Conservation (phyloP, 2,113 vertebrate genomes). For the Pogonocichla stellata region DNA sequence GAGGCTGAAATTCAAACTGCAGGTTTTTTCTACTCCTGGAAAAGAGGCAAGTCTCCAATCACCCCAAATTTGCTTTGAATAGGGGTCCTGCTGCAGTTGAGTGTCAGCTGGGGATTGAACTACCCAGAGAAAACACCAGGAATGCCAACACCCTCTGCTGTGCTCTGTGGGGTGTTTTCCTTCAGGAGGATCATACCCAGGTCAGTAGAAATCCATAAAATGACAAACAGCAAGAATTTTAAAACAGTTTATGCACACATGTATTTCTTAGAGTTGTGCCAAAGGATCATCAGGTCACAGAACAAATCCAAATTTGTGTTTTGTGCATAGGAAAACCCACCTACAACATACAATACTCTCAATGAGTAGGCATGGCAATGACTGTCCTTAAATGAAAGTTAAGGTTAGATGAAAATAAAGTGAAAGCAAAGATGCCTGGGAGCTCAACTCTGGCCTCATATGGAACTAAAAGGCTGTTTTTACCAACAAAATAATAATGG, state of each 20-base stretch:
- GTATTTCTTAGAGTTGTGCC: not conserved
- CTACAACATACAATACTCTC: accelerated
- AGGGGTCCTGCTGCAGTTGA: not conserved
- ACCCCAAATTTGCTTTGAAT: not conserved
- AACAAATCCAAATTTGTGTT: not conserved
- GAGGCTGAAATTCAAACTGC: not conserved
- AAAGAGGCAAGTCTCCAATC: not conserved
- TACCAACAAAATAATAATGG: not conserved
- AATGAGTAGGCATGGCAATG: not conserved
- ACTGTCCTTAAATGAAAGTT: not conserved
- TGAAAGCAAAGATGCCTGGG: not conserved
- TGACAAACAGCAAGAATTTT: not conserved
- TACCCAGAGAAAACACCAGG: not conserved
- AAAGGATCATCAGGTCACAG: not conserved
- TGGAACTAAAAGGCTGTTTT: not conserved
- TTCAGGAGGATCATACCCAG: not conserved
- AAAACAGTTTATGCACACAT: accelerated
- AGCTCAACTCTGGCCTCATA: not conserved
- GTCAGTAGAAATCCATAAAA: not conserved
- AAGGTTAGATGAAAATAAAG: not conserved
- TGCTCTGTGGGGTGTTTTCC: not conserved
- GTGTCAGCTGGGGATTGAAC: not conserved
- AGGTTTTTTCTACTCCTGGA: not conserved
- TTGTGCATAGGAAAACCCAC: not conserved
- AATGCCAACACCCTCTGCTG: not conserved